These are phyloP conservation scores for Nymphicus hollandicus DNA, from an alignment of 2,113 vertebrate species.

Conservation along the genomic window DNA sequence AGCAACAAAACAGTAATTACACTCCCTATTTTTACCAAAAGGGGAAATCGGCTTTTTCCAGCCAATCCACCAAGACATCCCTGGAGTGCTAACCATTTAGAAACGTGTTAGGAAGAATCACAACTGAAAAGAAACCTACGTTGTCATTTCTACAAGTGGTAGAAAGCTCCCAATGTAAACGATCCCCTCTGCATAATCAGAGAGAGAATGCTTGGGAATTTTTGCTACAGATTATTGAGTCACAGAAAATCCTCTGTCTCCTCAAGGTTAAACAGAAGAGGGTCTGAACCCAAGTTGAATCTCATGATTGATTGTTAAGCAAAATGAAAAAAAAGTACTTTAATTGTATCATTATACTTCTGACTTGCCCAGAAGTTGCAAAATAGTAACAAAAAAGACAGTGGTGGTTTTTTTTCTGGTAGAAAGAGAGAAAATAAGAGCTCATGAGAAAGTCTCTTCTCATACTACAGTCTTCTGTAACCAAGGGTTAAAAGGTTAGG, in stretches of 20 bases:
- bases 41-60: background rate
- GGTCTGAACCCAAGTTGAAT: background rate
- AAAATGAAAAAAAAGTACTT: background rate
- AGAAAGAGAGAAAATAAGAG: background rate
- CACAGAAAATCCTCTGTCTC: background rate
- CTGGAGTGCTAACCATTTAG: background rate
- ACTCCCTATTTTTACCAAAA: background rate
- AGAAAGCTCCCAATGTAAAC: background rate
- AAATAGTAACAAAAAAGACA: background rate
- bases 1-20: background rate
- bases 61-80: background rate
- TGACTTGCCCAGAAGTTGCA: background rate
- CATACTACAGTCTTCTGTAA: background rate
- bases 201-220: background rate
- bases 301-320: background rate
- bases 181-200: background rate
- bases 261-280: background rate
- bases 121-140: background rate
- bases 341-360: background rate
- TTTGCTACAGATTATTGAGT: background rate
- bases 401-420: background rate
- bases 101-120: background rate
- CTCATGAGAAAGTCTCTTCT: background rate
- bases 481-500: background rate
- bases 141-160: background rate